Evolutionary conservation across 2,888 invertebrate species (phyloP).

Genomic region (Cheiracanthium punctorium): DNA sequence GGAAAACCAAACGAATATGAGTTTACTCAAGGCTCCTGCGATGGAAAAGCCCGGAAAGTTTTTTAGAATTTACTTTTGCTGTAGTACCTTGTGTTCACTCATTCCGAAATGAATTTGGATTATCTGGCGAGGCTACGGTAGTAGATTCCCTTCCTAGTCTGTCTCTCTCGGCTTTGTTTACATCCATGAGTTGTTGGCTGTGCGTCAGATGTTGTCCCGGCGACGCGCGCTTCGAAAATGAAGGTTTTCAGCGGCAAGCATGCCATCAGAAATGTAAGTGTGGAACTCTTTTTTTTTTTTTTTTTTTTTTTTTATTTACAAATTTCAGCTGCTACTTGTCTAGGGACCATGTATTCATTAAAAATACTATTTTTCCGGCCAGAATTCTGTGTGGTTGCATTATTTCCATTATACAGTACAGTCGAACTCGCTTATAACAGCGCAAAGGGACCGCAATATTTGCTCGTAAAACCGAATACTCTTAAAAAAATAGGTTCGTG

Average conservation of each 20-base stretch:
- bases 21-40: not conserved
- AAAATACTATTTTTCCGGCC: too few species aligned
- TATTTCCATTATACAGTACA: too few species aligned
- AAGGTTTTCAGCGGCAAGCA: not conserved
- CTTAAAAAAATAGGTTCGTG: too few species aligned
- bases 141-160: not conserved
- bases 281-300: not conserved
- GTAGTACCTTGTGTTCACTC: not conserved
- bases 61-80: not conserved
- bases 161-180: too few species aligned
- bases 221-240: not conserved
- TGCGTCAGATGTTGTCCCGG: not conserved
- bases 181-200: not conserved
- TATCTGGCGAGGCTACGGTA: not conserved
- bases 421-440: too few species aligned
- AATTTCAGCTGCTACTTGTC: not conserved
- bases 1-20: not conserved
- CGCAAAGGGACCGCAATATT: too few species aligned
- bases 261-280: not conserved
- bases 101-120: not conserved
- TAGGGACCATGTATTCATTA: not conserved
- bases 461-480: too few species aligned
- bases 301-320: not conserved
- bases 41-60: not conserved
- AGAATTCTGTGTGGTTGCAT: too few species aligned